Percentiles rank a stretch among this genome's conserved stretches.
Evolutionary conservation across 23 tunicate species (phyloP).

Genomic region (Botrylloides violaceus): DNA sequence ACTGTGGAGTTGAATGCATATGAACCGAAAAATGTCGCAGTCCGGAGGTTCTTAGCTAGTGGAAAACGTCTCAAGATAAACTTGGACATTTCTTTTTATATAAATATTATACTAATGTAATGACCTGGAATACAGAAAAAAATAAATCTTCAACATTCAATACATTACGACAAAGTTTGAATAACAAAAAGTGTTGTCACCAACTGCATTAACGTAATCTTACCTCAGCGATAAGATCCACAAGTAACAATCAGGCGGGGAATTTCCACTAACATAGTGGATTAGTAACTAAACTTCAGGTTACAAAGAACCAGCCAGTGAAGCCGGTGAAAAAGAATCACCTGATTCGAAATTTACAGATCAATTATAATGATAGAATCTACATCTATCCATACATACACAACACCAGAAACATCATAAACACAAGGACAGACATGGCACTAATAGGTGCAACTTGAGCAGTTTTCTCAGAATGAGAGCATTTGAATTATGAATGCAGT

Average conservation of each 20-base stretch:
- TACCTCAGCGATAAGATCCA: too few relatives aligned
- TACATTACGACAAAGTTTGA: background rate
- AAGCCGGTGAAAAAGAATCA: too few relatives aligned
- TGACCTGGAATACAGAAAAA: background rate
- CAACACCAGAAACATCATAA: too few relatives aligned
- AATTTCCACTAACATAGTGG: too few relatives aligned
- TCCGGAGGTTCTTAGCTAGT: background rate
- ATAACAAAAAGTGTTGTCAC: background rate
- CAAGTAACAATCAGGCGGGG: too few relatives aligned
- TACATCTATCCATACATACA: too few relatives aligned
- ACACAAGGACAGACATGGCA: background rate
- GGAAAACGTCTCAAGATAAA: background rate
- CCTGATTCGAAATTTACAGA: too few relatives aligned
- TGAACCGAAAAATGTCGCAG: background rate
- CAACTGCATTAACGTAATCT: too few relatives aligned
- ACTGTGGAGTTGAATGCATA: conserved; percentile 9
- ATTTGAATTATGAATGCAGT: background rate
- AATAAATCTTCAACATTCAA: background rate
- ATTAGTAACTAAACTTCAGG: too few relatives aligned
- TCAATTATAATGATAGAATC: too few relatives aligned
- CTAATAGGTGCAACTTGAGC: background rate
- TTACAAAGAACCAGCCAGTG: too few relatives aligned
- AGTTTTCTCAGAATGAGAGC: background rate
- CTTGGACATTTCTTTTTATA: background rate
- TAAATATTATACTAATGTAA: too few relatives aligned